These are phyloP conservation scores for Periophthalmodon schlosseri DNA, from an alignment of 2,113 vertebrate species.

Conservation along the genomic window DNA sequence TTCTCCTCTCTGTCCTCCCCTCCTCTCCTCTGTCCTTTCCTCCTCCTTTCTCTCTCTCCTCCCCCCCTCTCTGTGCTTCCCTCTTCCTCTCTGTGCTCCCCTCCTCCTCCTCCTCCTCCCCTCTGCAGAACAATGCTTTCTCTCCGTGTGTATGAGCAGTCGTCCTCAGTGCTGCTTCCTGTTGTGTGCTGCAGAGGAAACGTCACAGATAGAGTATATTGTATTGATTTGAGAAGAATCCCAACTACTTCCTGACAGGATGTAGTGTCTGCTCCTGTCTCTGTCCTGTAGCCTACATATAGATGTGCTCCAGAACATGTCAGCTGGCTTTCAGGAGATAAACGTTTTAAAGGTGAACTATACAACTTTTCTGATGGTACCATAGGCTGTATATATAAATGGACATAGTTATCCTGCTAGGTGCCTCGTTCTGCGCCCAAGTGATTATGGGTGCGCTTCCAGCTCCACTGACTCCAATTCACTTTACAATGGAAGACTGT, in stretches of 20 bases:
- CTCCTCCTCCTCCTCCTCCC: not conserved
- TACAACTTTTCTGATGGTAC: too few species aligned
- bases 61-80: not conserved
- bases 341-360: too few species aligned
- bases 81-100: not conserved
- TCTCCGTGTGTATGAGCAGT: not conserved
- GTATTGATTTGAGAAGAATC: conserved; percentile 8
- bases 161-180: not conserved
- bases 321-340: too few species aligned
- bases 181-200: not conserved
- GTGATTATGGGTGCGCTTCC: too few species aligned
- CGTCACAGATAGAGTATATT: not conserved
- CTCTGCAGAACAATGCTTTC: not conserved
- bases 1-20: not conserved
- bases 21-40: not conserved
- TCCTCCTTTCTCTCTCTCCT: not conserved
- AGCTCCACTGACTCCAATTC: too few species aligned
- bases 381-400: too few species aligned
- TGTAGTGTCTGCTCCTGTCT: not conserved
- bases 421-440: too few species aligned
- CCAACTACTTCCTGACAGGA: conserved; percentile 1
- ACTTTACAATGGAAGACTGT: too few species aligned
- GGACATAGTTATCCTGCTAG: too few species aligned
- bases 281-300: not conserved
- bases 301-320: too few species aligned